Conservation (phyloP, 2,797 vertebrate species). For the Onychomys arenicola region DNA sequence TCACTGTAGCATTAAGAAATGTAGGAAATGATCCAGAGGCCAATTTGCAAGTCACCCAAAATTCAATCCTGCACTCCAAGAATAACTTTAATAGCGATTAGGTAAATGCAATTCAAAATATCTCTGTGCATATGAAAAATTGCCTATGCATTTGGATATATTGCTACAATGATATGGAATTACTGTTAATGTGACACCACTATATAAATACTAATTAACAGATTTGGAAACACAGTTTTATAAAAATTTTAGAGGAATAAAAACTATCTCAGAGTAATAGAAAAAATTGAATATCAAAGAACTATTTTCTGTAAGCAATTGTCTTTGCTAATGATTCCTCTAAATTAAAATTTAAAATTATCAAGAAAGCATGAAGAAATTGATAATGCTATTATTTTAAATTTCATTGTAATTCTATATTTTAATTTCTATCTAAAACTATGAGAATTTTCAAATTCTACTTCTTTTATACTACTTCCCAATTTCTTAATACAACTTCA, state of each 20-base stretch:
- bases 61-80: neutral
- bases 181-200: neutral
- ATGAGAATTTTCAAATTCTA: neutral
- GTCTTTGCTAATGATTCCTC: neutral
- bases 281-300: neutral
- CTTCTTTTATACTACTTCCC: neutral
- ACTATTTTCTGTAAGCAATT: neutral
- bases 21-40: neutral
- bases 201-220: neutral
- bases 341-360: neutral
- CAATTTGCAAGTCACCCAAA: constrained; percentile 4
- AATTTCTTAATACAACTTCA: constrained; percentile 12
- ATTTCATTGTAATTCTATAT: neutral
- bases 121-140: neutral
- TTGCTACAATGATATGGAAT: neutral
- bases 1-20: constrained; percentile 41
- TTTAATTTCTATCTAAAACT: neutral
- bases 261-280: neutral
- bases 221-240: constrained; percentile 4
- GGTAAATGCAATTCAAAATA: neutral
- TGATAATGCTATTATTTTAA: constrained; percentile 8
- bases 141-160: neutral
- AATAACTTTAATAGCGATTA: neutral
- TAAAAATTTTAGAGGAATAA: constrained; percentile 6
- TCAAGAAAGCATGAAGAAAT: constrained; percentile 40